Evolutionary conservation across 2,888 invertebrate species (phyloP), one percentile per base, ranked within the genome.

Genomic region (Hecatera dysodea): DNA sequence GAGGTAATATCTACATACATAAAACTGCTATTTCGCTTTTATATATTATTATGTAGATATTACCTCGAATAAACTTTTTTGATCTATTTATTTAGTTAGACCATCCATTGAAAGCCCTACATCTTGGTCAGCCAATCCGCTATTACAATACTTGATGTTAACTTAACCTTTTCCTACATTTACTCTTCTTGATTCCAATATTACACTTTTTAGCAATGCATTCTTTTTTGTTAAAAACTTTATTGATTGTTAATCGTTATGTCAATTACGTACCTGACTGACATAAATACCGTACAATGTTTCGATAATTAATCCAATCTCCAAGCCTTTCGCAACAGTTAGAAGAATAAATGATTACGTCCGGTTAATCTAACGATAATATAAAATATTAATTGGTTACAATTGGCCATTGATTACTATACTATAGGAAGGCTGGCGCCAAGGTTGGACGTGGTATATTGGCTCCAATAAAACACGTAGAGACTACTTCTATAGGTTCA

Each of bases 361-460:
- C 52, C 29, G 36, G 42, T 9, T 74, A 64, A 80, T 82, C 66
- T 56, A 29, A 61, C 39, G 29, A 48, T 73, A 82, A 52, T 65
- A 60, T 66, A 39, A 69, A 55, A 55, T 57, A 48, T 36, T 67
- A 79, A 79, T 82, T 82, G 81, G 83, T 80, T 29, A 70, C 67
- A 75, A 80, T 75, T 67, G 69, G 36, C 50, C 17, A 50, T 72
- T 82, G 46, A 79, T 70, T 55, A 63, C 52, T 79, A 65, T 56
- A 22, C 15, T 19, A 53, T 63, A 57, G 42, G 63, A 71, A 75
- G 71, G 81, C 55, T 81, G 67, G 42, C 53, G 9, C 39, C 81
- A 81, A 81, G 84, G 81, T 70, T 81, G 62, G 69, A 42, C 46
- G 52, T 81, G 44, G 67, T 55, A 50, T 74, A 66, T 71, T 81